Evolutionary conservation across 2,888 invertebrate species (phyloP).

Genomic region (Dolichopus griseipennis): DNA sequence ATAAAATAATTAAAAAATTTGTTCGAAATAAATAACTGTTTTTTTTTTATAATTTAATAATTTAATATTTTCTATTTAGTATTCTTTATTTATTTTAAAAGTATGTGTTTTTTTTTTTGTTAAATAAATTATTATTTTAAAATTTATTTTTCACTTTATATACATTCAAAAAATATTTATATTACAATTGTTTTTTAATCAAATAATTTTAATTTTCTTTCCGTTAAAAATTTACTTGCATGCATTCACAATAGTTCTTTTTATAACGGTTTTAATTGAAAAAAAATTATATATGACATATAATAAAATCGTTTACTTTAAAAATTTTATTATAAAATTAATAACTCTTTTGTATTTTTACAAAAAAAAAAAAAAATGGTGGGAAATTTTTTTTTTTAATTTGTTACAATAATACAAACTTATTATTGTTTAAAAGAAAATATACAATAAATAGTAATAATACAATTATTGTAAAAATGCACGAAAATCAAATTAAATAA

Average conservation of each 20-base stretch:
- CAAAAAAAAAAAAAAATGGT: too few species aligned
- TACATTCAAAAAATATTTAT: background rate
- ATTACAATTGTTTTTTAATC: too few species aligned
- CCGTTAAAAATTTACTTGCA: conserved; percentile 4
- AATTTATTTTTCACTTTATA: too few species aligned
- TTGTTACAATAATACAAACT: background rate
- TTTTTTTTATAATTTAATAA: too few species aligned
- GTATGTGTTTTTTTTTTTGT: too few species aligned
- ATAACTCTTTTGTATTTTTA: too few species aligned
- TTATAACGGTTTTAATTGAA: background rate
- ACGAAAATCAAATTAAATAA: background rate
- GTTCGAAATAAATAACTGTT: background rate
- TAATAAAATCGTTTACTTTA: too few species aligned
- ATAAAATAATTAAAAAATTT: background rate
- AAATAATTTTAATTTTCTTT: conserved; percentile 1
- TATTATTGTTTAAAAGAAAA: background rate
- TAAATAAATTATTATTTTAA: too few species aligned
- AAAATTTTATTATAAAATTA: too few species aligned
- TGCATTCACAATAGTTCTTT: background rate
- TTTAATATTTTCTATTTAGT: background rate
- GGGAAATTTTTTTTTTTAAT: background rate
- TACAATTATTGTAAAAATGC: background rate
- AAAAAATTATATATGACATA: background rate
- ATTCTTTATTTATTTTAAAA: background rate
- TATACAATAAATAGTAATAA: background rate